Base-by-base conservation (phyloP, 2,888 invertebrate species). In the Polylopha cassiicola region DNA sequence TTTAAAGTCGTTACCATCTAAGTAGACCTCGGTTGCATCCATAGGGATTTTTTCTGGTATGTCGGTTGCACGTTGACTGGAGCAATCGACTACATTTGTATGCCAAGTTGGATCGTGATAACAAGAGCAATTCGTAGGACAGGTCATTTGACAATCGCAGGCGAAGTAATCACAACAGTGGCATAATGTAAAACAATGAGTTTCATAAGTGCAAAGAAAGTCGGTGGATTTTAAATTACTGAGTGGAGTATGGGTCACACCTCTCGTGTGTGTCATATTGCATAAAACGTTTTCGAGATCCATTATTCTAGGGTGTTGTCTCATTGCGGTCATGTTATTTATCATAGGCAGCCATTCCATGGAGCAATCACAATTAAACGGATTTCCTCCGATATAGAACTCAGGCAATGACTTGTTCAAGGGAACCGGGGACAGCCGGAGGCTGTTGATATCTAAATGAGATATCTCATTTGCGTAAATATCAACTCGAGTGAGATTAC, bases 131-230 rank as follows among this genome's bases (percentile, higher is more conserved):
- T 95, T 95, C 58, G 90, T 89, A 4, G 98, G 98, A 64, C 98
- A 98, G 45, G 94, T 95, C 94, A 97, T 95, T 86, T 97, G 95
- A 80, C 98, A 98, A 79, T 97, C 97, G 70, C 98, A 98, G 22
- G 95, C 95, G 64, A 95, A 95, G 71, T 95, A 97, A 69, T 97
- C 97, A 73, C 98, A 98, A 73, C 98, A 98, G 63, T 95, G 95
- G 72, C 98, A 98, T 17, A 95, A 87, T 16, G 96, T 93, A 61
- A 97, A 97, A 76, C 98, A 98, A 73, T 97, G 95, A 3, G 93
- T 91, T 65, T 94, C 93, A 75, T 97, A 97, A 42, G 91, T 92
- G 73, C 97, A 97, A 48, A 97, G 88, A 73, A 97, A 97, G 68
- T 96, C 94, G 21, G 93, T 91, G 13, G 93, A 89, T 55, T 90